phyloP scores from a whole-genome alignment of 2,797 vertebrate species.

The Ceyx erithaca region DNA sequence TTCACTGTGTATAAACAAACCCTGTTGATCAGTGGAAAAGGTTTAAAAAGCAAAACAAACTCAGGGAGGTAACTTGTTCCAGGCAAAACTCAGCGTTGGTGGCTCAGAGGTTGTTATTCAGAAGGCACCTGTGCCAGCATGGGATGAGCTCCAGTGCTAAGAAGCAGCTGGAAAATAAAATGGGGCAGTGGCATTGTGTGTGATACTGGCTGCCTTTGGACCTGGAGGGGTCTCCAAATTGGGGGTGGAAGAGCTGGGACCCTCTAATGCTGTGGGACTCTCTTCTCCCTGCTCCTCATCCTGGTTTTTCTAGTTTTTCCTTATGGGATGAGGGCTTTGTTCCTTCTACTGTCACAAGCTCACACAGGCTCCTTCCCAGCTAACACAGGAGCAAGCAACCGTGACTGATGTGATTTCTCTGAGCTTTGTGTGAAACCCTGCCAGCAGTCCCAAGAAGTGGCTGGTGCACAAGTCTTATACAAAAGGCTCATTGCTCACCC shows the following conservation, averaged over 20 bases:
- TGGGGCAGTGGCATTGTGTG: rapidly evolving
- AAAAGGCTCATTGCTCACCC: neutral
- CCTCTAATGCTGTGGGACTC: rapidly evolving
- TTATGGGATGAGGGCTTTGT: neutral
- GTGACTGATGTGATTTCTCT: neutral
- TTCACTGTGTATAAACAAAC: neutral
- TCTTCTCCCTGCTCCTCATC: neutral
- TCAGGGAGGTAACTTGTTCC: neutral
- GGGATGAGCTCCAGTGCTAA: neutral
- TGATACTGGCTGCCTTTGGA: rapidly evolving
- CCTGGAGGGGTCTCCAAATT: neutral
- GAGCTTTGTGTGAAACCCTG: neutral
- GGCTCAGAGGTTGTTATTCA: neutral
- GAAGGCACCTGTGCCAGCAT: neutral
- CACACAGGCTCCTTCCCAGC: neutral
- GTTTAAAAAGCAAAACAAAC: neutral
- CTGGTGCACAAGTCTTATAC: neutral
- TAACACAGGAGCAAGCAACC: rapidly evolving
- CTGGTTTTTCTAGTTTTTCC: neutral
- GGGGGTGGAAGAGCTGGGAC: rapidly evolving
- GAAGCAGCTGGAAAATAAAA: rapidly evolving
- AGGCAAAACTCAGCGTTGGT: neutral
- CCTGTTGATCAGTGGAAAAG: neutral
- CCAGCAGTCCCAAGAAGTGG: neutral
- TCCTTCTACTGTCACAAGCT: neutral